Evolutionary conservation across 1,140 invertebrate species (phyloP).

Genomic region (Coptotermes formosanus): DNA sequence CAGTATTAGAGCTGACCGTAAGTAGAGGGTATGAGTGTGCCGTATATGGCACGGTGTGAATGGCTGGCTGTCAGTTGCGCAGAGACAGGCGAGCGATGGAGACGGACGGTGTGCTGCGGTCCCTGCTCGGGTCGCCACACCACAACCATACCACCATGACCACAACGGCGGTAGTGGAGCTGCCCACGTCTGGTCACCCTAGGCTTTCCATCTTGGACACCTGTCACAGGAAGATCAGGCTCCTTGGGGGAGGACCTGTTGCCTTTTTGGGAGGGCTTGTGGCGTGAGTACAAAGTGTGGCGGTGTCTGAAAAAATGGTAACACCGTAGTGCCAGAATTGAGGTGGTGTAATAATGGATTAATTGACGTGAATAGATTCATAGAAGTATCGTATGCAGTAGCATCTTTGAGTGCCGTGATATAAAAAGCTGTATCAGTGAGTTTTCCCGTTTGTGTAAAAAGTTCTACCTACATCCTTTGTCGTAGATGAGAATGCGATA

Average conservation of each 20-base stretch:
- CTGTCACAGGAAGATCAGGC: slow-evolving; percentile 67
- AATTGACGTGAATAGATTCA: no score
- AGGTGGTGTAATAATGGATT: background rate
- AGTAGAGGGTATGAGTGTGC: background rate
- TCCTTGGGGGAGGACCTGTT: slow-evolving; percentile 60
- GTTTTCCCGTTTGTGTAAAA: no score
- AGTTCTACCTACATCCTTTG: no score
- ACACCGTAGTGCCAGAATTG: background rate
- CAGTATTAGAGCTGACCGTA: no score
- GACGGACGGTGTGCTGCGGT: slow-evolving; percentile 22
- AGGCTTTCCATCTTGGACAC: slow-evolving; percentile 64
- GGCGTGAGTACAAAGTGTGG: slow-evolving; percentile 56
- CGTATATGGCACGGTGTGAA: background rate
- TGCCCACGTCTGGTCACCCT: slow-evolving; percentile 38
- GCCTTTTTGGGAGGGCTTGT: slow-evolving; percentile 66
- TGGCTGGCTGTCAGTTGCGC: background rate
- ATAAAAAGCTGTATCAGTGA: no score
- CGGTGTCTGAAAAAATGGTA: background rate
- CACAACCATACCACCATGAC: background rate
- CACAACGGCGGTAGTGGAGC: slow-evolving; percentile 20
- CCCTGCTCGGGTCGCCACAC: slow-evolving; percentile 22
- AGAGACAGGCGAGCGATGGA: background rate
- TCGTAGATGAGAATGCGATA: no score
- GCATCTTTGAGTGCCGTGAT: no score
- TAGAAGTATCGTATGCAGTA: no score